Percentiles rank a stretch among this genome's conserved stretches.
phyloP scores from a whole-genome alignment of 2,888 invertebrate genomes.

The Drepanosiphum platanoidis region DNA sequence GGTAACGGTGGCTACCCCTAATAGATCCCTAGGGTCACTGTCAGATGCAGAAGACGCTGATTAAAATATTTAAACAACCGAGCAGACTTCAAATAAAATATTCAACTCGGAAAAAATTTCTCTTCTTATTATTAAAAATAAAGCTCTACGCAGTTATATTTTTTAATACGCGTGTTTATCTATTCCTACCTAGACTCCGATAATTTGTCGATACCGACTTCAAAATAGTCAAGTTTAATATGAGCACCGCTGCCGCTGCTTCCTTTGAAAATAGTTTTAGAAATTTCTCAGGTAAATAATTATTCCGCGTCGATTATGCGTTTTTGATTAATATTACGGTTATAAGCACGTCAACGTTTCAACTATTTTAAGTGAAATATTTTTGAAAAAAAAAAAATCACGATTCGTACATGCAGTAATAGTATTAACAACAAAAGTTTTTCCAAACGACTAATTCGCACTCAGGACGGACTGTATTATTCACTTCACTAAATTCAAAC shows the following conservation, averaged over 20 bases:
- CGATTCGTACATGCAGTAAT: background rate
- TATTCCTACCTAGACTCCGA: no score
- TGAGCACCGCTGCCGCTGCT: no score
- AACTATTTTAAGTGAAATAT: background rate
- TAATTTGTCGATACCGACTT: no score
- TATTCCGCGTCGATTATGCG: no score
- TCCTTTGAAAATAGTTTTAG: no score
- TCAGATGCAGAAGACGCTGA: background rate
- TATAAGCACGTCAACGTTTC: no score
- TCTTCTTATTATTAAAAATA: background rate
- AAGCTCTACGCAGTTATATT: background rate
- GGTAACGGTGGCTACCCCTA: background rate
- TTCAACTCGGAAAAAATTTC: background rate
- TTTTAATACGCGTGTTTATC: no score
- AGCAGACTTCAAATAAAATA: background rate
- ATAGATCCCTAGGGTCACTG: background rate
- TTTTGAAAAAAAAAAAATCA: background rate
- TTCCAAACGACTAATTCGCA: background rate
- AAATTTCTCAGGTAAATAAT: no score
- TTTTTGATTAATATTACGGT: no score
- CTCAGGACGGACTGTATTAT: conserved; percentile 4
- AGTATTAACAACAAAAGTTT: background rate
- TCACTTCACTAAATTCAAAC: conserved; percentile 12
- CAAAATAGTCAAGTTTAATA: no score
- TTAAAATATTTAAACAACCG: conserved; percentile 23